These are phyloP conservation scores for Caenorhabditis afra DNA, from an alignment of 2,888 invertebrate genomes.

Conservation along the genomic window DNA sequence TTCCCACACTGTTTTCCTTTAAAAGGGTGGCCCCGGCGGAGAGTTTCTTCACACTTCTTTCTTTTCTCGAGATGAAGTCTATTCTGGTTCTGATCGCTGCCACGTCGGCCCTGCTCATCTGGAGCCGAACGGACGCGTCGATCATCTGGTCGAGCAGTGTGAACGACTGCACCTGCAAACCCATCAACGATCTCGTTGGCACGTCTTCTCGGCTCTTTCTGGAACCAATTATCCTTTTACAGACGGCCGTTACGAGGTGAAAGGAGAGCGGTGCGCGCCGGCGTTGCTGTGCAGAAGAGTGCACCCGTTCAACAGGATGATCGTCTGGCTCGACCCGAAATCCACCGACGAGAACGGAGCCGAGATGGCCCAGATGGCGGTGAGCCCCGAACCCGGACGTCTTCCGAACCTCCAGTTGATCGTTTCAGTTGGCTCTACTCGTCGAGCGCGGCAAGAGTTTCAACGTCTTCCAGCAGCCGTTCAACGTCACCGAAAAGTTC, in stretches of 20 bases:
- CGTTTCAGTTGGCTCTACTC: constrained; percentile 6
- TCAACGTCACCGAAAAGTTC: neutral
- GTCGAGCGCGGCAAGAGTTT: neutral
- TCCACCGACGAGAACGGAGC: neutral
- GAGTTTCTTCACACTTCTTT: neutral
- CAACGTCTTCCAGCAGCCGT: neutral
- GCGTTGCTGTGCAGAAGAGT: neutral
- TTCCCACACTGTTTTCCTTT: no score
- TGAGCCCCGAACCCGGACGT: no score
- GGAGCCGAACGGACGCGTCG: neutral
- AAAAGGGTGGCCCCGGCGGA: no score
- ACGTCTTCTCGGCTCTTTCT: neutral
- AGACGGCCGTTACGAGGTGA: neutral
- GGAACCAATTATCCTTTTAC: constrained; percentile 4
- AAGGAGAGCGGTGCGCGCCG: neutral
- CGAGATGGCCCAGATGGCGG: neutral
- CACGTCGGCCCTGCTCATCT: no score
- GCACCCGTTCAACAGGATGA: neutral
- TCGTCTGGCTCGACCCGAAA: neutral
- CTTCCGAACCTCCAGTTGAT: neutral
- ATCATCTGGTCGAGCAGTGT: constrained; percentile 7
- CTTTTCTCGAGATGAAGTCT: neutral
- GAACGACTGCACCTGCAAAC: constrained; percentile 3
- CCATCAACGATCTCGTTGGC: neutral
- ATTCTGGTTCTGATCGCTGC: neutral